These are phyloP conservation scores for Raja brachyura DNA, from an alignment of 2,113 vertebrate genomes.

Conservation along the genomic window DNA sequence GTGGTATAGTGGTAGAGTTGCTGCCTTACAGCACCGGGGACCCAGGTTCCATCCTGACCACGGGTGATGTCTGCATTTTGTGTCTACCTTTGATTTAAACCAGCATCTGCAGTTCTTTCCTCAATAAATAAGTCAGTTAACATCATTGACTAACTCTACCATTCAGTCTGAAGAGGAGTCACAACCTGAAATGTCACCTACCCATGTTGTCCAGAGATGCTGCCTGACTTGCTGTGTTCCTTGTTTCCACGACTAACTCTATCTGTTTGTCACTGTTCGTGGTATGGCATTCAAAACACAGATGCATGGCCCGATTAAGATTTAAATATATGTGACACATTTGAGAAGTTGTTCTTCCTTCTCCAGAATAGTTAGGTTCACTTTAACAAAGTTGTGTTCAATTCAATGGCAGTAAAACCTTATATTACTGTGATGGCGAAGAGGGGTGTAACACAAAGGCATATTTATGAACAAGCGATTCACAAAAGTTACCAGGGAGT, in stretches of 20 bases:
- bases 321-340: background rate
- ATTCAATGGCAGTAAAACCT: background rate
- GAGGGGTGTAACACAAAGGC: no score
- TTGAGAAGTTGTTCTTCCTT: background rate
- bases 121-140: background rate
- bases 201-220: no score
- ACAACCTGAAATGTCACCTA: no score
- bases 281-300: background rate
- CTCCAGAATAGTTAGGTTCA: background rate
- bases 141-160: background rate
- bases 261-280: background rate
- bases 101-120: no score
- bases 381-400: background rate
- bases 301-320: background rate
- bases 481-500: background rate
- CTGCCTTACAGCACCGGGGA: no score
- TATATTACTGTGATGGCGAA: background rate
- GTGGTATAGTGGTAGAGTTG: no score
- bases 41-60: no score
- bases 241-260: background rate
- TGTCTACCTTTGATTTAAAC: no score
- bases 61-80: no score
- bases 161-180: no score
- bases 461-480: background rate
- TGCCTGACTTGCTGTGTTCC: no score